Evolutionary conservation across 2,888 invertebrate genomes (phyloP).

Genomic region (Nipponacmea schrenckii): DNA sequence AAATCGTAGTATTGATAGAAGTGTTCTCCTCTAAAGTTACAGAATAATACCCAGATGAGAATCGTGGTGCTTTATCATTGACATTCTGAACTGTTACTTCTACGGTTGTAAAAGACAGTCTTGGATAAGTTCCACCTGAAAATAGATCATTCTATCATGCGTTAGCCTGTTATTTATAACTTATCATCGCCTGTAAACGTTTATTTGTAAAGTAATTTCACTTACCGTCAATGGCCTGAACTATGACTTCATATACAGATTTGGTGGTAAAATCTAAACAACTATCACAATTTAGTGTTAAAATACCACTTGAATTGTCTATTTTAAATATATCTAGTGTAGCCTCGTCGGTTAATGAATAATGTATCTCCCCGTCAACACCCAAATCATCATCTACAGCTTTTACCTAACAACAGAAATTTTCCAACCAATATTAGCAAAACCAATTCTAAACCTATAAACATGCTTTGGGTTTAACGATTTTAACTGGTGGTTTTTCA

Average conservation of each 20-base stretch:
- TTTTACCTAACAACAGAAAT: conserved; percentile 11
- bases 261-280: conserved; percentile 20
- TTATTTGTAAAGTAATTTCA: no score
- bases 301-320: conserved; percentile 9
- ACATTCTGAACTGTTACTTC: conserved; percentile 39
- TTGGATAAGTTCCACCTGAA: conserved; percentile 13
- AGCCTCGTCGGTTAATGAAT: conserved; percentile 1
- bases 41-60: conserved; percentile 15
- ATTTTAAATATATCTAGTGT: conserved; percentile 14
- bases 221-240: conserved; percentile 27
- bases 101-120: conserved; percentile 30
- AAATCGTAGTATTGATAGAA: no score
- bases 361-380: conserved; percentile 23
- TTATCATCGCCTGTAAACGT: no score
- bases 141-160: no score
- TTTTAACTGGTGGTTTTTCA: no score
- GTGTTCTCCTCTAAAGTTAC: background rate
- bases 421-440: no score
- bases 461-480: no score
- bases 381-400: conserved; percentile 26
- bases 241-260: conserved; percentile 17
- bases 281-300: conserved; percentile 17
- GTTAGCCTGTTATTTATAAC: no score
- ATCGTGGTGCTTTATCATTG: conserved; percentile 46
- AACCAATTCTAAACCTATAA: no score